These are phyloP conservation scores for Morbakka virulenta DNA, from an alignment of 30 jellyfish, hydroid and myxozoan genomes.

Conservation along the genomic window DNA sequence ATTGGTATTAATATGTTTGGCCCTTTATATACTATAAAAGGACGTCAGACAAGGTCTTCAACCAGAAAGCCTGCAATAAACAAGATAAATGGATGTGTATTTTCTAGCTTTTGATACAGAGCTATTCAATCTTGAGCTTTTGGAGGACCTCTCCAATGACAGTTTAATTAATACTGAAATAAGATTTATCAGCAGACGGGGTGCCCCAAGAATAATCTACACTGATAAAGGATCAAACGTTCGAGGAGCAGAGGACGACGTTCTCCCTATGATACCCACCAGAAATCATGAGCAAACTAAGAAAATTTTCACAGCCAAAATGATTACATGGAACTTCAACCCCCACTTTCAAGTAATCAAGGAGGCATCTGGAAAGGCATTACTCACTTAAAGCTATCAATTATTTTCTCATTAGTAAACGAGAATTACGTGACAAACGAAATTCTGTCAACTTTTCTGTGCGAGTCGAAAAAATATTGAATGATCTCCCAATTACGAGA, in stretches of 20 bases:
- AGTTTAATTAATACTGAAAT: background rate
- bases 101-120: too few relatives aligned
- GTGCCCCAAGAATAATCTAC: background rate
- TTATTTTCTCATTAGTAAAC: slow-evolving; percentile 4
- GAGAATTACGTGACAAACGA: slow-evolving; percentile 11
- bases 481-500: slow-evolving; percentile 34
- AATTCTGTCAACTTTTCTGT: slow-evolving; percentile 2
- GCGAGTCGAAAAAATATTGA: slow-evolving; percentile 41
- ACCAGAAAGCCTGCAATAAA: too few relatives aligned
- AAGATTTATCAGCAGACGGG: background rate
- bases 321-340: background rate
- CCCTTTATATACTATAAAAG: too few relatives aligned
- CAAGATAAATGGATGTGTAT: too few relatives aligned
- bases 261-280: background rate
- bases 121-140: too few relatives aligned
- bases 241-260: background rate
- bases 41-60: too few relatives aligned
- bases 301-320: background rate
- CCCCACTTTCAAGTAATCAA: slow-evolving; percentile 28
- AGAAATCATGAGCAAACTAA: slow-evolving; percentile 7
- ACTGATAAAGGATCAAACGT: background rate
- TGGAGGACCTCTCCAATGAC: too few relatives aligned
- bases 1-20: too few relatives aligned
- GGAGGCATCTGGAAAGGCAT: slow-evolving; percentile 62
- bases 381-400: slow-evolving; percentile 22